These are phyloP conservation scores for Chorisops tibialis DNA, from an alignment of 2,888 invertebrate genomes.

Conservation along the genomic window DNA sequence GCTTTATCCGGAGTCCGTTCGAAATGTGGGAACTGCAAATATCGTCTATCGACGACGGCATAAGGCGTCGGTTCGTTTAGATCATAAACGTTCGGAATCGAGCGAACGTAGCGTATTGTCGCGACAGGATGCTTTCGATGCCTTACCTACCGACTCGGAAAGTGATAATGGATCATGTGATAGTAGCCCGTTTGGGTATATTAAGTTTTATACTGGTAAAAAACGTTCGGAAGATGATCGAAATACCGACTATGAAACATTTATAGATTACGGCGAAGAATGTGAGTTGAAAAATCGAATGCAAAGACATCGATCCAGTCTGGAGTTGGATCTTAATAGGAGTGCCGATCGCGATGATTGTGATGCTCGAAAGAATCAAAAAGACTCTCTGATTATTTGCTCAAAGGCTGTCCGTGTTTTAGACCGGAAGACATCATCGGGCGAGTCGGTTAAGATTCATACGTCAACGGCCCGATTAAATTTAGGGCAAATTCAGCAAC, in stretches of 20 bases:
- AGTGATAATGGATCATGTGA: constrained; percentile 54
- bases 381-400: constrained; percentile 48
- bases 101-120: constrained; percentile 52
- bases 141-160: constrained; percentile 51
- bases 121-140: constrained; percentile 60
- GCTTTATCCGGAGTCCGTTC: constrained; percentile 63
- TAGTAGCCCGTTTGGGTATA: constrained; percentile 64
- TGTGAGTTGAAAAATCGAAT: constrained; percentile 23
- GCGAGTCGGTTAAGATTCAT: constrained; percentile 48
- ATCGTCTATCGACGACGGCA: constrained; percentile 57
- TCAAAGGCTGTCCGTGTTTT: constrained; percentile 46
- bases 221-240: constrained; percentile 50
- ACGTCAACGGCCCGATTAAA: constrained; percentile 55
- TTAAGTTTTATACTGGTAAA: constrained; percentile 61
- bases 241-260: constrained; percentile 52
- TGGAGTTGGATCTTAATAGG: constrained; percentile 39
- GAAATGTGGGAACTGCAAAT: constrained; percentile 55
- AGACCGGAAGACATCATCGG: constrained; percentile 43
- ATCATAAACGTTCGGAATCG: constrained; percentile 41
- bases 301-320: constrained; percentile 43
- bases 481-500: constrained; percentile 47
- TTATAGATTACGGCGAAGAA: constrained; percentile 53
- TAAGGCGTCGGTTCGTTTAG: constrained; percentile 45
- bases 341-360: constrained; percentile 1
- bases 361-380: constrained; percentile 34